Conservation (phyloP, 1,140 invertebrate genomes). For the Drosophila azteca region DNA sequence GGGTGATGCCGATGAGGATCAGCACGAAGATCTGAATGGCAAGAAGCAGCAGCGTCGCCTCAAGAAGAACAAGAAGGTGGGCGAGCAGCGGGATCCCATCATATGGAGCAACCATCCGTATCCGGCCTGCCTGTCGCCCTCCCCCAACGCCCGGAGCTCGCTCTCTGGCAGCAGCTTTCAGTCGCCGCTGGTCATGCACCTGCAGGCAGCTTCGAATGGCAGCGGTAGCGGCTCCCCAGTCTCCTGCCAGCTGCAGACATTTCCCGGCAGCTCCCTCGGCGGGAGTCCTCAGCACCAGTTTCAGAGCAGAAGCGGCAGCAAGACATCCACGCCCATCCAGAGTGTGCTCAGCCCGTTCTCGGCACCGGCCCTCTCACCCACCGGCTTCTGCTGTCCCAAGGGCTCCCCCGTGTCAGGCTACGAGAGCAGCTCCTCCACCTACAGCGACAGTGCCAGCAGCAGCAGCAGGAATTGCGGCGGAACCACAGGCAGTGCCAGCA, state of each 20-base stretch:
- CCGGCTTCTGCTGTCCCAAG: constrained; percentile 74
- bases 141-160: background rate
- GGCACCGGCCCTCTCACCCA: constrained; percentile 63
- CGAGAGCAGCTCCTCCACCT: constrained; percentile 82
- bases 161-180: constrained; percentile 33
- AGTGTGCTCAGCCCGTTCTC: constrained; percentile 66
- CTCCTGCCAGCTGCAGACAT: constrained; percentile 42
- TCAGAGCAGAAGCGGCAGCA: constrained; percentile 41
- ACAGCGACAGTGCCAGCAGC: constrained; percentile 69
- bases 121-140: constrained; percentile 30
- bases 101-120: constrained; percentile 71
- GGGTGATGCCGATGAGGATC: constrained; percentile 39
- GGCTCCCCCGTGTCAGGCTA: constrained; percentile 81
- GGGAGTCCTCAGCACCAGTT: constrained; percentile 67
- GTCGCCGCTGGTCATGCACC: constrained; percentile 26
- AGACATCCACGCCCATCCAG: constrained; percentile 42
- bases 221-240: background rate
- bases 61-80: constrained; percentile 51
- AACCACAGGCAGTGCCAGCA: constrained; percentile 30
- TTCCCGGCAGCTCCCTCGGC: constrained; percentile 48
- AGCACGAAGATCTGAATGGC: too few species aligned
- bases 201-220: constrained; percentile 1
- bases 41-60: constrained; percentile 29
- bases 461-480: constrained; percentile 34
- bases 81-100: constrained; percentile 59